These are phyloP conservation scores for Epinotia bilunana DNA, from an alignment of 2,888 invertebrate genomes.

Conservation along the genomic window DNA sequence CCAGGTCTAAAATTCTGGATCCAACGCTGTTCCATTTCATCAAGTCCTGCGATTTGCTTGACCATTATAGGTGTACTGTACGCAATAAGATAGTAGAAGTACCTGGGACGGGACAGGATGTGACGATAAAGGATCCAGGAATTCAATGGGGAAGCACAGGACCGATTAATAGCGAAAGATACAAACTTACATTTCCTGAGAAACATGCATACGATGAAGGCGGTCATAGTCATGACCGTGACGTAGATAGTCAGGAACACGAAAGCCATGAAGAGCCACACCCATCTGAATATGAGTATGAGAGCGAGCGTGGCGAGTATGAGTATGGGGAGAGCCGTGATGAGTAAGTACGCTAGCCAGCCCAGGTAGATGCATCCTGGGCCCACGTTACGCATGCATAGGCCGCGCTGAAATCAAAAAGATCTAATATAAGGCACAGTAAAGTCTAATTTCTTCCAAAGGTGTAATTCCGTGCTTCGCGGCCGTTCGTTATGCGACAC, in stretches of 20 bases:
- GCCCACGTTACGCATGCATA: slow-evolving; percentile 67
- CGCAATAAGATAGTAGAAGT: too few relatives aligned
- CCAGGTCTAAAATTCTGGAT: too few relatives aligned
- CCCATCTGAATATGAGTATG: slow-evolving; percentile 75
- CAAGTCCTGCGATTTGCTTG: too few relatives aligned
- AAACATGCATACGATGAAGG: slow-evolving; percentile 74
- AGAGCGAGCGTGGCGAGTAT: slow-evolving; percentile 65
- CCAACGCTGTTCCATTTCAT: too few relatives aligned
- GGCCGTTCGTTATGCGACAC: too few relatives aligned
- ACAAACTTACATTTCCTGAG: slow-evolving; percentile 61
- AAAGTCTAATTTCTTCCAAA: neutral
- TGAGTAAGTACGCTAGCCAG: slow-evolving; percentile 68
- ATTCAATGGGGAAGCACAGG: too few relatives aligned
- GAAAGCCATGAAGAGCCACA: slow-evolving; percentile 66
- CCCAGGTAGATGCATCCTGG: slow-evolving; percentile 67
- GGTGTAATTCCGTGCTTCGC: too few relatives aligned
- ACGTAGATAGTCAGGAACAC: slow-evolving; percentile 64
- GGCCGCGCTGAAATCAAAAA: slow-evolving; percentile 59
- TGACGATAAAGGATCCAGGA: too few relatives aligned
- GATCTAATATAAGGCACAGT: neutral
- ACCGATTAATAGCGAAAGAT: neutral
- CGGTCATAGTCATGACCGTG: slow-evolving; percentile 69
- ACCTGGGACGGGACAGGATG: too few relatives aligned
- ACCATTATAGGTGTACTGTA: too few relatives aligned
- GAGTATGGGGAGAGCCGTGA: slow-evolving; percentile 68